Evolutionary conservation across 2,888 invertebrate genomes (phyloP), one percentile per base, ranked within the genome.

Genomic region (Eupsilia transversa): DNA sequence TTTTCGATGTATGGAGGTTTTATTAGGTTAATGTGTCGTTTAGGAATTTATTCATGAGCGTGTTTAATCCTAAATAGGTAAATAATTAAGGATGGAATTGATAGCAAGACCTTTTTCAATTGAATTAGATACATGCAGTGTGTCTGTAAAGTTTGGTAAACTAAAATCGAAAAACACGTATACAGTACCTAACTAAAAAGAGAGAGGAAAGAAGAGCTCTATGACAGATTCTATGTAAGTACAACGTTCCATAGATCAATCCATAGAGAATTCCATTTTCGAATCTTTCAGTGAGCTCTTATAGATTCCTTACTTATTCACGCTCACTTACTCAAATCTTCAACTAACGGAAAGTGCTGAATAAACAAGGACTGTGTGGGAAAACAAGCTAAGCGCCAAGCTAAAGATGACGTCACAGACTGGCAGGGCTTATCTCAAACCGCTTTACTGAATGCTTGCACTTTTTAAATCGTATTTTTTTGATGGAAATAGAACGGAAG

Each of bases 311-410:
- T 71, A 61, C 56, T 78, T 72, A 72, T 67, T 78, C 52, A 67
- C 61, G 43, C 35, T 35, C 56, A 66, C 57, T 66, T n/a, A 59
- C 66, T 59, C 27, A 61, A 57, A 61, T 76, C 52, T 69, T 60
- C 59, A 69, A 69, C 61, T 56, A 66, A 63, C 33, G 27, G 57
- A 52, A 35, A 72, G 65, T 65, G 63, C 65, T 72, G 57, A 82
- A 70, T 81, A 81, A 77, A 71, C 71, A 68, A 61, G 52, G 7
- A 20, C 43, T 52, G 59, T 65, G 60, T 65, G 54, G 52, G 33
- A 71, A 73, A 79, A 82, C 67, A 67, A 72, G 68, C 72, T 54
- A 41, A 74, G 67, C 30, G 60, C 38, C n/a, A 43, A 61, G 79
- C 46, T 69, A 38, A 46, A 17, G 52, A 64, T 73, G 64, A 71